phyloP scores from a whole-genome alignment of 2,797 vertebrate genomes.

The Coregonus ussuriensis region DNA sequence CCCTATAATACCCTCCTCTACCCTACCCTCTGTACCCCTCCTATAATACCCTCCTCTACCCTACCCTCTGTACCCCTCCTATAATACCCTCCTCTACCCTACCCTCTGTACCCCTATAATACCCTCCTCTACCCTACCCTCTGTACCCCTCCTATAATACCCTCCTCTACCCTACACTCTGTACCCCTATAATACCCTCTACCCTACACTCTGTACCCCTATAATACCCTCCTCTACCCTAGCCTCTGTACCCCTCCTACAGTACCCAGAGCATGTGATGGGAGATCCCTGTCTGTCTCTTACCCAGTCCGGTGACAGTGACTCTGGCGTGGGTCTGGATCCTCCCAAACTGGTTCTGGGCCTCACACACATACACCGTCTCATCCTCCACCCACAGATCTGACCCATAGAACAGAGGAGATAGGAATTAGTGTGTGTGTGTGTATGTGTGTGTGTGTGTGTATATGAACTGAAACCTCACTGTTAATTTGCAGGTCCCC shows the following conservation, averaged over 20 bases:
- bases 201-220: too few species aligned
- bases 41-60: too few species aligned
- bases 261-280: not conserved
- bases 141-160: too few species aligned
- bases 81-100: too few species aligned
- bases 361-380: constrained; percentile 89
- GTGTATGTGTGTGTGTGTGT: not conserved
- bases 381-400: constrained; percentile 93
- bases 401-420: constrained; percentile 53
- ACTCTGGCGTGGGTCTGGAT: constrained; percentile 81
- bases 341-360: constrained; percentile 92
- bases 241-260: not conserved
- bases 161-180: too few species aligned
- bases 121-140: too few species aligned
- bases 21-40: too few species aligned
- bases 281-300: constrained; percentile 21
- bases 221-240: not conserved
- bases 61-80: too few species aligned
- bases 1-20: too few species aligned
- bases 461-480: constrained; percentile 64
- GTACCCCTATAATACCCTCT: too few species aligned
- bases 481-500: constrained; percentile 85
- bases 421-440: not conserved
- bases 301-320: constrained; percentile 93
- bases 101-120: too few species aligned